Conservation (phyloP, 2,113 vertebrate species). For the Orcinus orca region DNA sequence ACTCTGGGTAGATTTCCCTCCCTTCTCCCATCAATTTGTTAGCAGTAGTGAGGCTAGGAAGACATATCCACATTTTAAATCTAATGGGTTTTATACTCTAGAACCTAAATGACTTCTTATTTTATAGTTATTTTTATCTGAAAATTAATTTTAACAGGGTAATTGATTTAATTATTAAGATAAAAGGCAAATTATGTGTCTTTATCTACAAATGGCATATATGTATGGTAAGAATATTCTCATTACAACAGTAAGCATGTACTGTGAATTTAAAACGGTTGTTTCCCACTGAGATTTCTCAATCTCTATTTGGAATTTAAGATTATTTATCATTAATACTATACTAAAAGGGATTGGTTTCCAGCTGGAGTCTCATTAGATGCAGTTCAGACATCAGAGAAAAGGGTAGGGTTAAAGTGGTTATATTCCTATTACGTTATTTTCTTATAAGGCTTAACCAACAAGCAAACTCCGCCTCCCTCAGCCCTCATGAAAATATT, state of each 20-base stretch:
- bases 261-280: slow-evolving; percentile 58
- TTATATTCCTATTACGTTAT: slow-evolving; percentile 25
- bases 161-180: slow-evolving; percentile 70
- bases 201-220: slow-evolving; percentile 42
- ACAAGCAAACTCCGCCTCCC: neutral
- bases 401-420: slow-evolving; percentile 3
- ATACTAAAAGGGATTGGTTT: slow-evolving; percentile 29
- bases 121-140: slow-evolving; percentile 57
- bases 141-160: slow-evolving; percentile 65
- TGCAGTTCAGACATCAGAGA: slow-evolving; percentile 13
- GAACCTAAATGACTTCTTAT: slow-evolving; percentile 47
- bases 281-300: slow-evolving; percentile 55
- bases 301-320: slow-evolving; percentile 58
- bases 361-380: slow-evolving; percentile 43
- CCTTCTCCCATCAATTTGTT: neutral
- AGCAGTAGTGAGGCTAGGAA: neutral
- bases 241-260: slow-evolving; percentile 48
- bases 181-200: slow-evolving; percentile 46
- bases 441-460: slow-evolving; percentile 27
- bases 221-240: slow-evolving; percentile 49
- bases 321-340: slow-evolving; percentile 47
- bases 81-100: slow-evolving; percentile 30
- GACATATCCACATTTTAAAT: slow-evolving; percentile 31
- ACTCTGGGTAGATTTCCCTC: neutral
- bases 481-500: neutral